Conservation (phyloP, 2,888 invertebrate genomes). For the Charanyca ferruginea region DNA sequence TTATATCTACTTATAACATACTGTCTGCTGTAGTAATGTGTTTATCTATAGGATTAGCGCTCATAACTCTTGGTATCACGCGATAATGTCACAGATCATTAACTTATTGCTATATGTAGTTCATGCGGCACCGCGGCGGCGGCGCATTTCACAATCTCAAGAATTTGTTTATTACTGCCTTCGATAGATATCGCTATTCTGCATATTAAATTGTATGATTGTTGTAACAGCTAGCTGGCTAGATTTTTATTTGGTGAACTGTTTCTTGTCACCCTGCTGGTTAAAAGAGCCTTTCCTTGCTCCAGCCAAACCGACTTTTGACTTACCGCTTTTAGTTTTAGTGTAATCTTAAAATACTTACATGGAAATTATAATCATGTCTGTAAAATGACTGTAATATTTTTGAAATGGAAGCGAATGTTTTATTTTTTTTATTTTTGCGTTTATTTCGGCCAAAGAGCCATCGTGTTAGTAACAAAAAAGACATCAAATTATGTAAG, state of each 20-base stretch:
- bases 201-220: neutral
- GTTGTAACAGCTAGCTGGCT: too few species aligned
- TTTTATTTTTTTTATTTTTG: too few species aligned
- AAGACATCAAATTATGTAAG: too few species aligned
- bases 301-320: neutral
- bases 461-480: too few species aligned
- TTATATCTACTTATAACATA: too few species aligned
- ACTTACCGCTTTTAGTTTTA: too few species aligned
- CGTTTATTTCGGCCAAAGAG: too few species aligned
- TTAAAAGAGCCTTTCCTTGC: neutral
- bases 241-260: neutral
- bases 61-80: conserved; percentile 44
- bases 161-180: conserved; percentile 22
- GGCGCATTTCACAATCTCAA: conserved; percentile 44
- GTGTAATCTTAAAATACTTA: too few species aligned
- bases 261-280: neutral
- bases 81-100: conserved; percentile 58
- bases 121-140: conserved; percentile 53
- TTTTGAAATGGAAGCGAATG: too few species aligned
- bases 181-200: neutral
- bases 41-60: conserved; percentile 41
- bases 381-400: too few species aligned
- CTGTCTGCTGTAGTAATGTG: too few species aligned
- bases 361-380: too few species aligned
- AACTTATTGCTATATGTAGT: conserved; percentile 48